Percentiles rank a stretch among this genome's conserved stretches.
Evolutionary conservation across 2,113 vertebrate species (phyloP).

Genomic region (Neogobius melanostomus): DNA sequence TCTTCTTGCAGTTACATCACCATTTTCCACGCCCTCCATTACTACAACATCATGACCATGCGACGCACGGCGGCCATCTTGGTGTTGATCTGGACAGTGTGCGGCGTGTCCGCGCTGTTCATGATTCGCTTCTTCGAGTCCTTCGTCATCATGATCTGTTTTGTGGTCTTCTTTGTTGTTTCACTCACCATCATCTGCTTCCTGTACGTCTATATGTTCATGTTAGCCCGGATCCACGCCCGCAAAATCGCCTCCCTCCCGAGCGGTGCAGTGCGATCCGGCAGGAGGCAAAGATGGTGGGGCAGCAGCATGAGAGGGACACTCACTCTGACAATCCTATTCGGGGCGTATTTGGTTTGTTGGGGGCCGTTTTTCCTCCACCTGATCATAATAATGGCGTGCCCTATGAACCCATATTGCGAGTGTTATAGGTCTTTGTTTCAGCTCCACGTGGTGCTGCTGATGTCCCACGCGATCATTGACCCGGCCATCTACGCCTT

Average conservation of each 20-base stretch:
- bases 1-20: conserved; percentile 77
- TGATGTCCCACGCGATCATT: conserved; percentile 90
- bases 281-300: conserved; percentile 47
- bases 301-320: conserved; percentile 45
- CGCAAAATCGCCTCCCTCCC: conserved; percentile 81
- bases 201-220: conserved; percentile 92
- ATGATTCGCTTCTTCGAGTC: conserved; percentile 84
- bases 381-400: conserved; percentile 85
- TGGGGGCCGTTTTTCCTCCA: conserved; percentile 68
- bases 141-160: conserved; percentile 81
- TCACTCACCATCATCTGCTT: conserved; percentile 85
- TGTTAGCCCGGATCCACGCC: conserved; percentile 86
- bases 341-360: conserved; percentile 1
- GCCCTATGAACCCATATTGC: conserved; percentile 91
- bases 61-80: conserved; percentile 76
- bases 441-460: conserved; percentile 85
- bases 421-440: conserved; percentile 92
- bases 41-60: conserved; percentile 92
- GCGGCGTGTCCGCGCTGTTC: conserved; percentile 77
- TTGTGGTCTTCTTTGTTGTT: conserved; percentile 82
- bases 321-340: background rate
- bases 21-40: conserved; percentile 93
- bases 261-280: conserved; percentile 24
- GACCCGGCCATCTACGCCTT: conserved; percentile 96
- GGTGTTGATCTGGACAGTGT: conserved; percentile 81